These are phyloP conservation scores for Oreonectes daqikongensis DNA, from an alignment of 2,797 vertebrate genomes.

Conservation along the genomic window DNA sequence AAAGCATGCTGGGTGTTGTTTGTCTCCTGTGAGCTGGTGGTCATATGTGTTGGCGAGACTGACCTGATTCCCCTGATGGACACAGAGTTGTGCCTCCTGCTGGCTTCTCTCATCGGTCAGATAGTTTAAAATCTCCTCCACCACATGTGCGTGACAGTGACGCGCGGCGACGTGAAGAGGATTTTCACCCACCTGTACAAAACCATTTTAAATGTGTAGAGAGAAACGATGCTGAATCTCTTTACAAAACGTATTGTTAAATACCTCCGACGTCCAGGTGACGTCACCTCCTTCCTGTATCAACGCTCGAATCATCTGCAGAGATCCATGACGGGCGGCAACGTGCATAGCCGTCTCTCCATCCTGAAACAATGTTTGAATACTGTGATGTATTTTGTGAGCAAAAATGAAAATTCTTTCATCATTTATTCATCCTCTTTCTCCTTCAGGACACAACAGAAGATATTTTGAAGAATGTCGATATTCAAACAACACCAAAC, in stretches of 20 bases:
- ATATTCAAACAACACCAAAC: too few relatives aligned
- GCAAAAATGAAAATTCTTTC: background rate
- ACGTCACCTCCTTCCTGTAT: slow-evolving; percentile 68
- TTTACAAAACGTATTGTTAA: too few relatives aligned
- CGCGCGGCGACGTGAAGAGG: slow-evolving; percentile 67
- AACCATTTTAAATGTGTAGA: too few relatives aligned
- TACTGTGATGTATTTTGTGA: background rate
- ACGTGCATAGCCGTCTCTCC: slow-evolving; percentile 66
- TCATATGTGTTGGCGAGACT: background rate
- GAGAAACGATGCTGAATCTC: too few relatives aligned
- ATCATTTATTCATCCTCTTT: too few relatives aligned
- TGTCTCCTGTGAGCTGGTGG: background rate
- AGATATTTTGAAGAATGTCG: too few relatives aligned
- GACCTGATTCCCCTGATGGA: slow-evolving; percentile 64
- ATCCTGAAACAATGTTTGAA: slow-evolving; percentile 49
- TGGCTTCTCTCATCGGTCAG: slow-evolving; percentile 60
- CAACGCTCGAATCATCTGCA: slow-evolving; percentile 63
- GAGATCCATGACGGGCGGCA: slow-evolving; percentile 61
- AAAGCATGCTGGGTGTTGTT: background rate
- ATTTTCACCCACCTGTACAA: slow-evolving; percentile 62
- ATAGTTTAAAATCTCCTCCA: slow-evolving; percentile 62
- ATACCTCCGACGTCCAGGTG: slow-evolving; percentile 67
- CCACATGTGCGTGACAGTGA: slow-evolving; percentile 64
- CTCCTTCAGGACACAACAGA: too few relatives aligned
- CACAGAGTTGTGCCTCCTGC: slow-evolving; percentile 57